Evolutionary conservation across 1,140 invertebrate genomes (phyloP).

Genomic region (Varroa destructor): DNA sequence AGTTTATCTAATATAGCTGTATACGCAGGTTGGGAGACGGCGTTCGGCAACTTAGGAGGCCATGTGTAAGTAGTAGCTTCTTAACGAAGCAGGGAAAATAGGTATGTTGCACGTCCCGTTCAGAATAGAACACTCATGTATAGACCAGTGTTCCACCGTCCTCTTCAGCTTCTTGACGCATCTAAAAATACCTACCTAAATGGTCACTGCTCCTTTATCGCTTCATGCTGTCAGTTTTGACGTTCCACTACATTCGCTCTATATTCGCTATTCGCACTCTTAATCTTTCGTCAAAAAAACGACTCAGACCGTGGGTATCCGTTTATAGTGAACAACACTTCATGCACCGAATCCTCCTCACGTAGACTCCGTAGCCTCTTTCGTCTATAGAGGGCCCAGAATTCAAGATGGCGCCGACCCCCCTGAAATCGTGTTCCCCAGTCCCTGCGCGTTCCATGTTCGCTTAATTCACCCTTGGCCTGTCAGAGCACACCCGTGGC

Average conservation of each 20-base stretch:
- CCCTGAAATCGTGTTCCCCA: not conserved
- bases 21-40: too few species aligned
- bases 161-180: too few species aligned
- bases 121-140: too few species aligned
- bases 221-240: not conserved
- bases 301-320: not conserved
- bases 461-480: too few species aligned
- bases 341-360: not conserved
- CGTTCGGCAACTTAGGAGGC: too few species aligned
- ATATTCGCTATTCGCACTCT: not conserved
- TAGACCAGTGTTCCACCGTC: too few species aligned
- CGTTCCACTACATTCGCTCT: not conserved
- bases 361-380: constrained; percentile 5
- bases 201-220: not conserved
- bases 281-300: not conserved
- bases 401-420: constrained; percentile 23
- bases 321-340: not conserved
- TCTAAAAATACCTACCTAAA: too few species aligned
- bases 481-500: not conserved
- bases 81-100: too few species aligned
- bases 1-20: too few species aligned
- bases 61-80: too few species aligned
- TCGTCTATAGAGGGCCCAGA: not conserved
- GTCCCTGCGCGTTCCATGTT: not conserved
- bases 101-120: too few species aligned